Evolutionary conservation across 2,797 vertebrate genomes (phyloP).

Genomic region (Falco biarmicus): DNA sequence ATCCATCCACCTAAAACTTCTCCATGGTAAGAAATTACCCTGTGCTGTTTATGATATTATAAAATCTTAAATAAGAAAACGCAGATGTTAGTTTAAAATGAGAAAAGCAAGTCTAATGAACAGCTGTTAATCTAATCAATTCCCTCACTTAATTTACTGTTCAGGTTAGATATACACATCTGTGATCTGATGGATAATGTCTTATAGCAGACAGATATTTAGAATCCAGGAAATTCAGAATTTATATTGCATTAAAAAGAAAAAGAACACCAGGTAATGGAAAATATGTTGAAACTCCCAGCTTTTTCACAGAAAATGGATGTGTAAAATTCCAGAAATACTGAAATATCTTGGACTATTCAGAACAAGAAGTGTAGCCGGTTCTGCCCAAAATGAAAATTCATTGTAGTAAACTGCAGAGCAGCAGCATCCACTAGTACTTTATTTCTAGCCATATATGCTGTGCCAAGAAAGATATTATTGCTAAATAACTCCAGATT

Average conservation of each 20-base stretch:
- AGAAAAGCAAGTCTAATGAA: background rate
- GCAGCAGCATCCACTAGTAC: background rate
- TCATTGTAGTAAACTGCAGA: background rate
- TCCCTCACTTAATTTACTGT: background rate
- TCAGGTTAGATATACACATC: background rate
- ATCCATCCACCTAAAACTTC: background rate
- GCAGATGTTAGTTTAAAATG: background rate
- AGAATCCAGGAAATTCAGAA: background rate
- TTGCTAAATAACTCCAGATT: background rate
- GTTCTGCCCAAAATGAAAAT: background rate
- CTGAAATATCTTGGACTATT: background rate
- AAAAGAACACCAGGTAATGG: background rate
- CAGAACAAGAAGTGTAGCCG: background rate
- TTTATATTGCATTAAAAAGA: background rate
- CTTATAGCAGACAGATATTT: background rate
- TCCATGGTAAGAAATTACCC: background rate
- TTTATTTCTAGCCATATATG: background rate
- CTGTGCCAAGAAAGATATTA: background rate
- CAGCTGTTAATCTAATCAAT: background rate
- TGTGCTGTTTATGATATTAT: background rate
- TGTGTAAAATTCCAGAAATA: background rate
- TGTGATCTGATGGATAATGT: background rate
- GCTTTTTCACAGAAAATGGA: background rate
- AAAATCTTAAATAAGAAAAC: background rate
- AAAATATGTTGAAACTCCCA: background rate